Evolutionary conservation across 1,140 invertebrate genomes (phyloP).

Genomic region (Sitophilus oryzae): DNA sequence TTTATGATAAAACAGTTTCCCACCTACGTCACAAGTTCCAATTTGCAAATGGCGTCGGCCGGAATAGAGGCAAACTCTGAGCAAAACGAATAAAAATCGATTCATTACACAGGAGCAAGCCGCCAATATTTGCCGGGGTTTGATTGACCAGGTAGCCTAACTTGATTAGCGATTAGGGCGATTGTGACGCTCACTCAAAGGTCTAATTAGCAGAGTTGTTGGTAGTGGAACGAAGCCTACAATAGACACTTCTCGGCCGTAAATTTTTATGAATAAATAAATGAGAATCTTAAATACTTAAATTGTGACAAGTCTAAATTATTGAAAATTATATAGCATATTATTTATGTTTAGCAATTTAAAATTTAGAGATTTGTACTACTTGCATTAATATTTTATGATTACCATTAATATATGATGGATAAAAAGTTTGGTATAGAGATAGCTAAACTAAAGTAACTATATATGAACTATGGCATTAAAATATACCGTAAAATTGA

Average conservation of each 20-base stretch:
- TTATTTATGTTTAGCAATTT: no score
- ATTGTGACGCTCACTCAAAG: constrained; percentile 42
- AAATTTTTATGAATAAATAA: no score
- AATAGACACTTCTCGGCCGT: background rate
- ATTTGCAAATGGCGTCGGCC: background rate
- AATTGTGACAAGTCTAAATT: no score
- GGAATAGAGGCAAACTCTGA: constrained; percentile 16
- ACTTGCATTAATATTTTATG: no score
- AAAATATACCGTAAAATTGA: no score
- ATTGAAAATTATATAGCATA: no score
- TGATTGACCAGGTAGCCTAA: constrained; percentile 42
- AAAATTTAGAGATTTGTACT: no score
- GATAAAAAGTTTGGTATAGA: no score
- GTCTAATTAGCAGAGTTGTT: constrained; percentile 38
- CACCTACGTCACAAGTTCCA: background rate
- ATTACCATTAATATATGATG: no score
- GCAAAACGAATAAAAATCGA: constrained; percentile 41
- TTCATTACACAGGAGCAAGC: constrained; percentile 40
- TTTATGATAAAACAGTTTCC: background rate
- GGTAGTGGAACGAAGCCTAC: constrained; percentile 13
- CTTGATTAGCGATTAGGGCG: constrained; percentile 43
- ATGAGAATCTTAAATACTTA: no score
- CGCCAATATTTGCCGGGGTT: constrained; percentile 40
- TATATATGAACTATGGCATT: no score
- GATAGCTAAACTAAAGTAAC: no score